Conservation (phyloP, 2,888 invertebrate genomes). For the Buathra laborator region DNA sequence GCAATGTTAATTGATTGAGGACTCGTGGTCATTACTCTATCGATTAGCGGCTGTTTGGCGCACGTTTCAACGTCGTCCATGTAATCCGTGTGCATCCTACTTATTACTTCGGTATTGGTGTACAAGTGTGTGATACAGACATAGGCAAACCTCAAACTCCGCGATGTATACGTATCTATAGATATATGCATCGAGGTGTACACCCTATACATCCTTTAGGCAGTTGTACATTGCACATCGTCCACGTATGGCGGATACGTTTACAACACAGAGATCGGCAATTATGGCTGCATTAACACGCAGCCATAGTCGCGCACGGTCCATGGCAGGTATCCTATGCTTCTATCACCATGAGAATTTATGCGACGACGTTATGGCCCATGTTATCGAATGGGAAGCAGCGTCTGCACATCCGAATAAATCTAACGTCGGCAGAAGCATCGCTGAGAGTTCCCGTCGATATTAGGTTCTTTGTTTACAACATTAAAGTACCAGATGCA, state of each 20-base stretch:
- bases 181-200: no score
- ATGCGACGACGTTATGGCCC: constrained; percentile 25
- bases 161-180: not conserved
- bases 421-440: not conserved
- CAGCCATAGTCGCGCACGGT: constrained; percentile 40
- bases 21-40: constrained; percentile 26
- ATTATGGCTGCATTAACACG: constrained; percentile 62
- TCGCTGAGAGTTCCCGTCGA: constrained; percentile 23
- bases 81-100: constrained; percentile 19
- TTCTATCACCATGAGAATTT: constrained; percentile 51
- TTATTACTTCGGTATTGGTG: constrained; percentile 14
- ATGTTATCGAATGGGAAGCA: not conserved
- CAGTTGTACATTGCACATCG: not conserved
- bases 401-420: constrained; percentile 6
- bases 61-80: not conserved
- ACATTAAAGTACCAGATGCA: no score
- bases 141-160: not conserved
- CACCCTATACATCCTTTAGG: not conserved
- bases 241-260: constrained; percentile 20
- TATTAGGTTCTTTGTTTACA: not conserved
- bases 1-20: constrained; percentile 45
- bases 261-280: constrained; percentile 51
- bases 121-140: not conserved
- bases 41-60: constrained; percentile 19
- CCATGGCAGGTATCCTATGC: constrained; percentile 37